A percentile compares a stretch with the other conserved stretches of the same genome.
phyloP scores from a whole-genome alignment of 2,113 vertebrate species.

The Synchiropus splendidus region DNA sequence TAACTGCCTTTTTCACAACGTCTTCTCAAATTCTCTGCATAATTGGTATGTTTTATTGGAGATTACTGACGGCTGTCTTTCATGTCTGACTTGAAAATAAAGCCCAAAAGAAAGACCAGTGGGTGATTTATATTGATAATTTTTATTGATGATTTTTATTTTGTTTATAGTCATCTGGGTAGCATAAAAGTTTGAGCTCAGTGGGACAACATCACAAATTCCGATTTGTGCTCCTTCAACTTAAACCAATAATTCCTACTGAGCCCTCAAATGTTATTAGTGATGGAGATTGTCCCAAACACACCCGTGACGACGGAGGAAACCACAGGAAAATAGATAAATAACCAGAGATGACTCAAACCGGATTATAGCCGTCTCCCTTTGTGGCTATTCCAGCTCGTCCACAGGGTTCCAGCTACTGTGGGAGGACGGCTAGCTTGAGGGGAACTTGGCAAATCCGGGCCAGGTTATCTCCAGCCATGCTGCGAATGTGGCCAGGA shows the following conservation, averaged over 20 bases:
- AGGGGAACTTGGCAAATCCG: constrained; percentile 26
- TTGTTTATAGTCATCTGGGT: too few species aligned
- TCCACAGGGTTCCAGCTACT: constrained; percentile 37
- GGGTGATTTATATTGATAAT: too few species aligned
- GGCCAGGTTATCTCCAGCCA: constrained; percentile 35
- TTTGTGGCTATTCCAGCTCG: constrained; percentile 50
- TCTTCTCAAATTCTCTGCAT: too few species aligned
- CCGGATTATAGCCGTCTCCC: constrained; percentile 49
- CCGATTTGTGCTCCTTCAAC: constrained; percentile 6
- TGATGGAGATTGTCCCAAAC: constrained; percentile 30
- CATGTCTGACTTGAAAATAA: too few species aligned
- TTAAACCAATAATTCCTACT: constrained; percentile 34
- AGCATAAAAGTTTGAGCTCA: too few species aligned
- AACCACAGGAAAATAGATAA: constrained; percentile 3
- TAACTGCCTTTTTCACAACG: too few species aligned
- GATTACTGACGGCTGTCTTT: too few species aligned
- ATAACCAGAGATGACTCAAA: constrained; percentile 21
- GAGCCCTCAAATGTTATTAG: constrained; percentile 21
- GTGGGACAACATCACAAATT: constrained; percentile 8
- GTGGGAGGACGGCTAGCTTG: constrained; percentile 42
- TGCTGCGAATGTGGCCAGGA: constrained; percentile 49
- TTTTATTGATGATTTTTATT: too few species aligned
- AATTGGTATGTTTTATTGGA: too few species aligned
- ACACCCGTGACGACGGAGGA: constrained; percentile 17
- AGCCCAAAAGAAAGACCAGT: too few species aligned